Conservation (phyloP, 1,140 invertebrate genomes). For the Caligus rogercresseyi region DNA sequence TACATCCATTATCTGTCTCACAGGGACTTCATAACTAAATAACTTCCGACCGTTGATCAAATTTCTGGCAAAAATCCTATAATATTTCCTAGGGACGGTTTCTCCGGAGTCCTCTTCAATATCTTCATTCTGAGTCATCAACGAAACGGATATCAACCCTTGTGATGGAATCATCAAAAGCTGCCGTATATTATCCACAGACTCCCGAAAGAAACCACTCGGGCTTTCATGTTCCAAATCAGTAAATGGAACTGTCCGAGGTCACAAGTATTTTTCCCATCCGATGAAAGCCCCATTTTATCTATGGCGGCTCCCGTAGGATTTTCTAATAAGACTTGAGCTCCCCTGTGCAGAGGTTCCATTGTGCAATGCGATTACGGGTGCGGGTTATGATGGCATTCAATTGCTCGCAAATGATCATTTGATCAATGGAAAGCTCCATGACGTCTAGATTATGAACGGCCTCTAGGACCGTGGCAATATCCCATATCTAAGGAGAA, state of each 20-base stretch:
- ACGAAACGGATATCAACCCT: background rate
- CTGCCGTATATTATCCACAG: background rate
- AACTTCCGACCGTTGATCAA: background rate
- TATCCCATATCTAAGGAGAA: background rate
- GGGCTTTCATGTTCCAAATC: background rate
- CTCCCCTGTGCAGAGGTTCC: constrained; percentile 7
- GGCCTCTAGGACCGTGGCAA: background rate
- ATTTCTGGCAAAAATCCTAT: background rate
- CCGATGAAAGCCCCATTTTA: background rate
- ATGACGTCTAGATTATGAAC: background rate
- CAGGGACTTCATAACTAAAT: background rate
- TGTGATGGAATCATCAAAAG: background rate
- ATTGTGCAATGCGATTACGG: background rate
- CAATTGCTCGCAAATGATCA: background rate
- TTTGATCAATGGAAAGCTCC: background rate
- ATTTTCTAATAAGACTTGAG: background rate
- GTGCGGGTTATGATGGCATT: constrained; percentile 4
- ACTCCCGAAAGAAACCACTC: background rate
- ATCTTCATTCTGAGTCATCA: background rate
- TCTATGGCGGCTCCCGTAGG: background rate
- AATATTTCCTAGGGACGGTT: background rate
- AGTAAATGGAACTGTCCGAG: background rate
- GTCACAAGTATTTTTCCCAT: background rate
- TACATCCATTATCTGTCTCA: background rate
- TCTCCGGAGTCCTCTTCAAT: background rate